phyloP scores from a whole-genome alignment of 2,888 invertebrate genomes.

The Eupithecia exiguata region DNA sequence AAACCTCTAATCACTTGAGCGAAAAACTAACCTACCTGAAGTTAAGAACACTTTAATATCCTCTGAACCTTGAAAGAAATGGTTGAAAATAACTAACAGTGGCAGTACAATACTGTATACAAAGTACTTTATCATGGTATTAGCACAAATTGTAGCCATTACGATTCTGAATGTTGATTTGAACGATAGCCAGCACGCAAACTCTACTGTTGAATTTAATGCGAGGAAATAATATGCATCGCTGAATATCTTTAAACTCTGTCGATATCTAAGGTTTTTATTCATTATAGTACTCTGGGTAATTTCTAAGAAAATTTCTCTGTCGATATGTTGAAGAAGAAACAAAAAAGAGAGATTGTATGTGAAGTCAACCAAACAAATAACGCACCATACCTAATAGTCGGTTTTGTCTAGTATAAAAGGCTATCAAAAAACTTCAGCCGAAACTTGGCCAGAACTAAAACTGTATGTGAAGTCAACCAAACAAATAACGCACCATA shows the following conservation, averaged over 20 bases:
- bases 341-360: no score
- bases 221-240: not conserved
- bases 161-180: not conserved
- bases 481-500: not conserved
- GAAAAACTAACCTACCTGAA: not conserved
- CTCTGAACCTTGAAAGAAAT: not conserved
- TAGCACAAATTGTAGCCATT: conserved; percentile 9
- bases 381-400: not conserved
- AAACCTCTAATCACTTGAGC: not conserved
- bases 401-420: no score
- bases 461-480: not conserved
- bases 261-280: no score
- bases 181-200: conserved; percentile 1
- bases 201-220: not conserved
- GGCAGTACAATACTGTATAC: not conserved
- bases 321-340: not conserved
- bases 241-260: not conserved
- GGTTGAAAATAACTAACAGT: not conserved
- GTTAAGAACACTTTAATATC: not conserved
- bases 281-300: no score
- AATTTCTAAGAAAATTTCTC: no score
- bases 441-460: no score
- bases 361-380: not conserved
- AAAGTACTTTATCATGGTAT: not conserved
- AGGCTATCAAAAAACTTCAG: not conserved